Base-by-base conservation (phyloP, 2,797 vertebrate genomes). In the Gymnothorax javanicus region DNA sequence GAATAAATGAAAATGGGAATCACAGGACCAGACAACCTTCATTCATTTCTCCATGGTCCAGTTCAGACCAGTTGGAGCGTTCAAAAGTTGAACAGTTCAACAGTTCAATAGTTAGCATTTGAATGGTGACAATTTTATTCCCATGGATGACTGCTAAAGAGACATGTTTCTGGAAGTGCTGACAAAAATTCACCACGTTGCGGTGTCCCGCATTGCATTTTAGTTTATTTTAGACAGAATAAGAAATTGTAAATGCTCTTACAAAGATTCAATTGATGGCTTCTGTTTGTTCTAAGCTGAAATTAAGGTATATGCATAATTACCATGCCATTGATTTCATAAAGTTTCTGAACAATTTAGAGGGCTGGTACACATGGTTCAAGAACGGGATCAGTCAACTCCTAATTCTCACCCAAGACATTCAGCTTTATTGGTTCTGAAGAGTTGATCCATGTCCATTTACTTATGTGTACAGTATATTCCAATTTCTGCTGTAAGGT, bases 101-200 rank as follows among this genome's bases (percentile, higher is more conserved):
- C 33, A 43, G 33, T 43, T 43, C 33, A 1, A 60, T 62, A 62
- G 27, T 64, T 62, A 84, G 57, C 60, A 62, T 62, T 84, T 60
- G 58, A 84, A 84, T 60, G 20, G 60, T 50, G n/a, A 43, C 50
- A 5, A 13, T 84, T 84, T 84, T 7, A 43, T 84, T 84, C 33
- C 33, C 59, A 79, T 79, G 75, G 6, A 79, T 79, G 75, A n/a
- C 17, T 54, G 75, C 54, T 79, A n/a, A 79, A 79, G 52, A 54
- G 75, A 79, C 25, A 17, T 56, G 75, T n/a, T 79, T 79, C 52
- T n/a, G 11, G 15, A 9, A 3, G 50, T 79, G 75, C 15, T 8
- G 50, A 79, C 17, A 7, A 23, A 7, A 23, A 6, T 23, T 43
- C 20, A 33, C 4, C 13, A 17, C 71, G 12, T 27, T 43, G 3